Conservation (phyloP, 2,888 invertebrate genomes). For the Anarsia innoxiella region DNA sequence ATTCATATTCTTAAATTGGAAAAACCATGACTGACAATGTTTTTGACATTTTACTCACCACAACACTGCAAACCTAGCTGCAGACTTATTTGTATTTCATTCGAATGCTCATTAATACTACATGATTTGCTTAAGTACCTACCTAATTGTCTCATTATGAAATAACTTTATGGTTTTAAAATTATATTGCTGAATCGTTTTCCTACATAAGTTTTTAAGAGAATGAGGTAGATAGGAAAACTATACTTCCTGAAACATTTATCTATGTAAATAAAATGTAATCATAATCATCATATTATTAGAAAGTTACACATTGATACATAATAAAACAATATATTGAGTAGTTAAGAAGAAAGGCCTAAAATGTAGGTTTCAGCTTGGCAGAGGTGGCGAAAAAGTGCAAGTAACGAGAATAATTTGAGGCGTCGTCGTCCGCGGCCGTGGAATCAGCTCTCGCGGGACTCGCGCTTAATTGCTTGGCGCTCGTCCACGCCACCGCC, state of each 20-base stretch:
- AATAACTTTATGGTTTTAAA: too few relatives aligned
- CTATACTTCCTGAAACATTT: too few relatives aligned
- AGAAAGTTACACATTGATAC: too few relatives aligned
- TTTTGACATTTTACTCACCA: not conserved
- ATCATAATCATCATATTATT: not conserved
- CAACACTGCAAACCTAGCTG: not conserved
- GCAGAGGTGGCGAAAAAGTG: slow-evolving; percentile 35
- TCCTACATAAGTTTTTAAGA: too few relatives aligned
- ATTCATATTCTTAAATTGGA: slow-evolving; percentile 19
- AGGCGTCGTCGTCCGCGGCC: slow-evolving; percentile 14
- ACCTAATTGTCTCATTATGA: too few relatives aligned
- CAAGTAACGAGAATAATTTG: slow-evolving; percentile 54
- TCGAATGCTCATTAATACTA: too few relatives aligned
- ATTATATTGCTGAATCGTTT: too few relatives aligned
- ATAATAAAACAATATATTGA: not conserved
- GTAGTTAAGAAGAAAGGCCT: not conserved
- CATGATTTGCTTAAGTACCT: too few relatives aligned
- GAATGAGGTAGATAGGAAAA: too few relatives aligned
- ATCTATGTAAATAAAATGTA: too few relatives aligned
- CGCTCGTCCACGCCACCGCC: slow-evolving; percentile 48
- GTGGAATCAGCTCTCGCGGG: slow-evolving; percentile 32
- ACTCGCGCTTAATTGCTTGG: slow-evolving; percentile 65
- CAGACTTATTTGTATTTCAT: too few relatives aligned
- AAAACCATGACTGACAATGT: slow-evolving; percentile 12
- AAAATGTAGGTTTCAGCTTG: slow-evolving; percentile 3